Percentiles rank a stretch among this genome's conserved stretches.
phyloP scores from a whole-genome alignment of 1,140 invertebrate species.

The Drosophila arawakana region DNA sequence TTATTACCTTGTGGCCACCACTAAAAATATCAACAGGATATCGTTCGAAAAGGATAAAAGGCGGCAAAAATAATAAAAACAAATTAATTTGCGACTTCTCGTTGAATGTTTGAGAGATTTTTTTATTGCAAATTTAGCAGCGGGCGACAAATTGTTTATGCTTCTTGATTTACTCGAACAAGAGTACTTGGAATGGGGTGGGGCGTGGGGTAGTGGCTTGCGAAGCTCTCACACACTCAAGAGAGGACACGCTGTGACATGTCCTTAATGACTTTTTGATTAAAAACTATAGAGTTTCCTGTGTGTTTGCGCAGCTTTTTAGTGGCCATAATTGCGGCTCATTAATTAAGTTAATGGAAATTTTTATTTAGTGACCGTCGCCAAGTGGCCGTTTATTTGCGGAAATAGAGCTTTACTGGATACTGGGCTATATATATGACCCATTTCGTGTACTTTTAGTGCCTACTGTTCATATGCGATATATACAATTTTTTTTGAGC shows the following conservation, averaged over 20 bases:
- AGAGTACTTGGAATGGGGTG: not conserved
- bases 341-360: slow-evolving; percentile 82
- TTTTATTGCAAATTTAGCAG: slow-evolving; percentile 73
- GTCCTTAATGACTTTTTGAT: slow-evolving; percentile 69
- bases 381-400: slow-evolving; percentile 27
- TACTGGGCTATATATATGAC: slow-evolving; percentile 6
- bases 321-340: slow-evolving; percentile 66
- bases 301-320: slow-evolving; percentile 59
- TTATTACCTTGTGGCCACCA: slow-evolving; percentile 62
- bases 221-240: not conserved
- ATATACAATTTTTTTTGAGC: slow-evolving; percentile 12
- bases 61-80: slow-evolving; percentile 54
- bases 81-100: slow-evolving; percentile 65
- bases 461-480: slow-evolving; percentile 50
- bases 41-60: slow-evolving; percentile 57
- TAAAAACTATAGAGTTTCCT: slow-evolving; percentile 76
- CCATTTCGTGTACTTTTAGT: slow-evolving; percentile 40
- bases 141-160: slow-evolving; percentile 74
- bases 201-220: not conserved
- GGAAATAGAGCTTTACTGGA: slow-evolving; percentile 14
- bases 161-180: slow-evolving; percentile 65
- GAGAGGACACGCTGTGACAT: slow-evolving; percentile 58
- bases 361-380: slow-evolving; percentile 66
- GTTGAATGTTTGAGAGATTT: slow-evolving; percentile 61
- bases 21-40: slow-evolving; percentile 67